Evolutionary conservation across 2,113 vertebrate species (phyloP).

Genomic region (Psittacula cyanocephala): DNA sequence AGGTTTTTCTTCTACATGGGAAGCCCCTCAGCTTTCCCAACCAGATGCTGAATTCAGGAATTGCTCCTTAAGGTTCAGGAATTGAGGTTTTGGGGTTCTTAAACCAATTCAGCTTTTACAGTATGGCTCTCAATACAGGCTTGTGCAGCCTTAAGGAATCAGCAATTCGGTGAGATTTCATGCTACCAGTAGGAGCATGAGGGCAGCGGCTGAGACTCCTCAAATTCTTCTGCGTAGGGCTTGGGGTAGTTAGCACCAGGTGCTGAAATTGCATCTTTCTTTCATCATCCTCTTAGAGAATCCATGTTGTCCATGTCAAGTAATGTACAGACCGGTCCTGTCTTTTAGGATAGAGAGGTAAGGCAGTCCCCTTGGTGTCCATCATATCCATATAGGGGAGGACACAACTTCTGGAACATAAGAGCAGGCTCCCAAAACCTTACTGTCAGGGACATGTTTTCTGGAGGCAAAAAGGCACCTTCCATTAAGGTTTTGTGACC

Average conservation of each 20-base stretch:
- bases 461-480: neutral
- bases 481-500: neutral
- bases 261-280: neutral
- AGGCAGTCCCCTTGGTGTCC: neutral
- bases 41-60: neutral
- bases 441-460: neutral
- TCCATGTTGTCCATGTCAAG: neutral
- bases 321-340: neutral
- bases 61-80: neutral
- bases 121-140: neutral
- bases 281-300: neutral
- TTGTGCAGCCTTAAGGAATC: neutral
- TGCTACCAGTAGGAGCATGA: rapidly evolving
- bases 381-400: neutral
- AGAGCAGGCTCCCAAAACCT: neutral
- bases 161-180: neutral
- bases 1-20: neutral
- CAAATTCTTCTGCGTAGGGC: neutral
- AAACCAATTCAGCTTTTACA: neutral
- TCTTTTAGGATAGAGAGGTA: neutral
- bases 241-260: neutral
- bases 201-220: neutral
- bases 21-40: neutral
- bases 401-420: neutral
- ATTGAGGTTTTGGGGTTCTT: rapidly evolving